Conservation (phyloP, 92 coral and sea anemone species). For the Bergia puertoricense region DNA sequence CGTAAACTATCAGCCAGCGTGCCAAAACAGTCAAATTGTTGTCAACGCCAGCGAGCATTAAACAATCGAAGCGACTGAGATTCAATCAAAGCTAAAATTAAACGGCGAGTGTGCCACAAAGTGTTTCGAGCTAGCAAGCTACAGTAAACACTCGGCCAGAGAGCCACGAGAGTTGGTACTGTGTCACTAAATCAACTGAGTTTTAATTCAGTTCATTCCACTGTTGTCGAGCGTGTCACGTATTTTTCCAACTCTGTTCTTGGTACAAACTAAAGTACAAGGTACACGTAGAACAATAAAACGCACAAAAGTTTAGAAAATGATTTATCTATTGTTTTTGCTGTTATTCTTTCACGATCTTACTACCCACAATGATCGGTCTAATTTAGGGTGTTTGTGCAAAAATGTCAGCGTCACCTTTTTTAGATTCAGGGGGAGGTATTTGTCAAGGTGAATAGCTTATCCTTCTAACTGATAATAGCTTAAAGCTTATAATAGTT, state of each 20-base stretch:
- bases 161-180: no score
- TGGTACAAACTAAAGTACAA: conserved; percentile 47
- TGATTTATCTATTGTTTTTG: neutral
- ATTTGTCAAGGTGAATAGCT: conserved; percentile 63
- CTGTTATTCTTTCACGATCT: neutral
- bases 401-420: neutral
- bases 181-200: no score
- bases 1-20: conserved; percentile 16
- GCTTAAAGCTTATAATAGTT: conserved; percentile 8
- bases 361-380: conserved; percentile 32
- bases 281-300: conserved; percentile 53
- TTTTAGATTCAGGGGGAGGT: conserved; percentile 49
- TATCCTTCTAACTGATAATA: conserved; percentile 26
- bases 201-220: no score
- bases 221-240: conserved; percentile 2
- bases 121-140: no score
- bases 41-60: no score
- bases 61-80: no score
- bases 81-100: no score
- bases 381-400: conserved; percentile 44
- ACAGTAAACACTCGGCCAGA: no score
- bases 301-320: conserved; percentile 42
- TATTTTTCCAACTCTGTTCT: conserved; percentile 36
- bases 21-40: conserved; percentile 31
- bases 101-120: no score